phyloP scores from a whole-genome alignment of 2,797 vertebrate genomes.

The Cyprinella venusta region DNA sequence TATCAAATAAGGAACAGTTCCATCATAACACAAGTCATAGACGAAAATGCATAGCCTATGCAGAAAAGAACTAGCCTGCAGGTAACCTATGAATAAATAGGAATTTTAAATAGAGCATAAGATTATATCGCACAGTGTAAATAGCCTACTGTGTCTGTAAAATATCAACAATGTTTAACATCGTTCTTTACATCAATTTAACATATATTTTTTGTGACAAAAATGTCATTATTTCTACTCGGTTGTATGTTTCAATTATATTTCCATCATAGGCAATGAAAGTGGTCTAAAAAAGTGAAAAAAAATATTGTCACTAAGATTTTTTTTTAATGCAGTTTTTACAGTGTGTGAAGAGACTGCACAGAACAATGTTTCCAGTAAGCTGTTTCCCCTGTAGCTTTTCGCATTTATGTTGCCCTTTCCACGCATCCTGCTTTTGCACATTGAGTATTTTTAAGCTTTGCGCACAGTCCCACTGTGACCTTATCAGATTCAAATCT shows the following conservation, averaged over 20 bases:
- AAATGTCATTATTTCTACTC: not conserved
- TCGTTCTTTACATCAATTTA: too few species aligned
- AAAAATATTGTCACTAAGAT: not conserved
- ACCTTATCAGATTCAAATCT: conserved; percentile 9
- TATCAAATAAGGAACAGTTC: not conserved
- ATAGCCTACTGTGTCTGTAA: too few species aligned
- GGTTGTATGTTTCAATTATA: not conserved
- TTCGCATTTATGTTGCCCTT: not conserved
- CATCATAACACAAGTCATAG: not conserved
- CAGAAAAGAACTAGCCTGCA: not conserved
- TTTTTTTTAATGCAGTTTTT: not conserved
- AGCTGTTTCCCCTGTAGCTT: not conserved
- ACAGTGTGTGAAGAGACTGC: too few species aligned
- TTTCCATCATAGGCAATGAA: not conserved
- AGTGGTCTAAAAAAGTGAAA: not conserved
- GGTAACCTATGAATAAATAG: not conserved
- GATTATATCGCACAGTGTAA: too few species aligned
- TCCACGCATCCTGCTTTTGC: not conserved
- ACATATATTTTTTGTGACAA: too few species aligned
- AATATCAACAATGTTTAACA: not conserved
- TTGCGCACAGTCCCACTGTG: not conserved
- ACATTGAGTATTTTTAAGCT: not conserved
- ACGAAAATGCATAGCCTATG: too few species aligned
- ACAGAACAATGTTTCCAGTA: conserved; percentile 5
- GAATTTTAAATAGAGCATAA: not conserved